A percentile compares a stretch with the other conserved stretches of the same genome.
phyloP scores from a whole-genome alignment of 2,888 invertebrate genomes.

The Parasteatoda lunata region DNA sequence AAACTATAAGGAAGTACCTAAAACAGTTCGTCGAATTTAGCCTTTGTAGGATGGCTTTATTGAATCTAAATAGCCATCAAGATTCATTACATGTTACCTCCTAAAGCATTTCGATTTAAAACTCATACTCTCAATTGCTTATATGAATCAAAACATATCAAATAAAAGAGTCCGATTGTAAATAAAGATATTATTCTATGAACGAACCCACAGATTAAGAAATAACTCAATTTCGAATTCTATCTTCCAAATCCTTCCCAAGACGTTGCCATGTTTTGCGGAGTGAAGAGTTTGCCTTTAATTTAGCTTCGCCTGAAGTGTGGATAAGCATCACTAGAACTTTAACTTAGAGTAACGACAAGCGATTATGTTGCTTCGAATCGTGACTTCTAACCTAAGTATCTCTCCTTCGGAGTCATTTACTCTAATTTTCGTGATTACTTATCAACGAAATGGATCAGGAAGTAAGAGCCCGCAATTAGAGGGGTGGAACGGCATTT shows the following conservation, averaged over 20 bases:
- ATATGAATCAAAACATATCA: slow-evolving; percentile 34
- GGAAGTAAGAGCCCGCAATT: slow-evolving; percentile 65
- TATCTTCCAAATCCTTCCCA: slow-evolving; percentile 11
- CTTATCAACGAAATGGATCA: slow-evolving; percentile 67
- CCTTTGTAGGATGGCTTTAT: no score
- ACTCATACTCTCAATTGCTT: slow-evolving; percentile 27
- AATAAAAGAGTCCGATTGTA: slow-evolving; percentile 27
- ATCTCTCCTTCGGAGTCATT: slow-evolving; percentile 65
- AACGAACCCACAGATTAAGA: slow-evolving; percentile 29
- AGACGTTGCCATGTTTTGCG: neutral
- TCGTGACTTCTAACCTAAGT: slow-evolving; percentile 66
- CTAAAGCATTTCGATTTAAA: no score
- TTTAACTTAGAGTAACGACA: slow-evolving; percentile 66
- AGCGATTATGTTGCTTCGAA: slow-evolving; percentile 58
- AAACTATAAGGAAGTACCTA: no score
- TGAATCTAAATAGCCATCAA: no score
- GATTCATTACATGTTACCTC: no score
- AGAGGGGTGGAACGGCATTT: slow-evolving; percentile 63
- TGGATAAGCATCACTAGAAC: slow-evolving; percentile 59
- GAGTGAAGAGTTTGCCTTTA: slow-evolving; percentile 18
- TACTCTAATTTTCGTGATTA: slow-evolving; percentile 68
- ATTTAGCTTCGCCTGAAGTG: slow-evolving; percentile 36
- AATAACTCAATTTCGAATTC: slow-evolving; percentile 62
- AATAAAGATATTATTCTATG: slow-evolving; percentile 56
- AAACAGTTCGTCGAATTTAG: no score